Base-by-base conservation (phyloP, 1,140 invertebrate species). In the Orius insidiosus region DNA sequence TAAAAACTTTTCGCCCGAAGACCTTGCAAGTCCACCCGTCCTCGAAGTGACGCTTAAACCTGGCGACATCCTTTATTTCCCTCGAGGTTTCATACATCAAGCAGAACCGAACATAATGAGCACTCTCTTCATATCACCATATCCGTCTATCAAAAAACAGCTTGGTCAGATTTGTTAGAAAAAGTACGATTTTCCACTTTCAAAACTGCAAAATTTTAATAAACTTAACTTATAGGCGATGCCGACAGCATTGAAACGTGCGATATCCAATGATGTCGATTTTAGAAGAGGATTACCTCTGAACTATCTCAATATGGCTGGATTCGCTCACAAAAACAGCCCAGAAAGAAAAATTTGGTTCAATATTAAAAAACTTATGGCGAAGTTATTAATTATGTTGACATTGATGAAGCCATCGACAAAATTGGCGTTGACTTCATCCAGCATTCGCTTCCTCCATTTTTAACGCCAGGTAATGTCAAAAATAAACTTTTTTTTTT, bases 91-190 rank as follows among this genome's bases (percentile, higher is more conserved):
- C 24, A 93, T 97, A 50, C 93, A 98, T 66, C 89, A 95, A 67
- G 90, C 76, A 61, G 72, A 44, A 83, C 87, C 10, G 64, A 79
- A 45, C 64, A 64, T 30, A 72, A 78, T 37, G 66, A 72, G 3
- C 86, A 96, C 65, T 96, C 90, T 10, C 68, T 96, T 1, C 93
- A 97, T 61, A 74, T 96, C 0, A 96, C 92, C 0, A 62, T 97
- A 2, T 95, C 90, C 15, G 76, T 81, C 48, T 94, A 87, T 59
- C 92, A 97, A 59, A 78, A 78, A 55, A 90, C 92, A 57, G 72
- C 80, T 6, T 96, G 84, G 77, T 80, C 74, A 43, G 86, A 97
- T 68, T 71, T 92, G 7, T 62, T 96, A 38, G 76, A 90, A 61
- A 78, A 80, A 56, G 66, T 75, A 2, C 6, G 4, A 11, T 36